Evolutionary conservation across 92 coral and sea anemone species (phyloP).

Genomic region (Porites divaricata): DNA sequence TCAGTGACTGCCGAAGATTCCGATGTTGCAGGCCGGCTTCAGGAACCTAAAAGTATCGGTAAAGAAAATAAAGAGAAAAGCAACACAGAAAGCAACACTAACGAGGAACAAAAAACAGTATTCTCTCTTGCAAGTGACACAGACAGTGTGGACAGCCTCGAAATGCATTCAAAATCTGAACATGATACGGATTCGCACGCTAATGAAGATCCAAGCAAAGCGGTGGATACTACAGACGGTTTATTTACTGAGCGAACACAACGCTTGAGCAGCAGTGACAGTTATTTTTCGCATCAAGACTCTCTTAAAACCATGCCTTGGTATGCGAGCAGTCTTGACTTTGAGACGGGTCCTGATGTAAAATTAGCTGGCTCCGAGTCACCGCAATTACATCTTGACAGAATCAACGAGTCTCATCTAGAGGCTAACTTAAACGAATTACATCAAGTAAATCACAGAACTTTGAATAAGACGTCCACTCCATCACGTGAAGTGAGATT

Average conservation of each 20-base stretch:
- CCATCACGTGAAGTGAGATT: slow-evolving; percentile 39
- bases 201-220: slow-evolving; percentile 29
- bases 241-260: slow-evolving; percentile 50
- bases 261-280: slow-evolving; percentile 41
- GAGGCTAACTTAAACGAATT: slow-evolving; percentile 64
- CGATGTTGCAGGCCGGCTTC: slow-evolving; percentile 77
- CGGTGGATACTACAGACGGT: slow-evolving; percentile 53
- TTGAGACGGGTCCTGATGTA: slow-evolving; percentile 50
- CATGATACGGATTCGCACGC: neutral
- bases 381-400: slow-evolving; percentile 51
- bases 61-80: slow-evolving; percentile 3
- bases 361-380: slow-evolving; percentile 32
- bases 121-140: slow-evolving; percentile 63
- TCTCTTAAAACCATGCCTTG: slow-evolving; percentile 74
- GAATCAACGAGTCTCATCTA: slow-evolving; percentile 72
- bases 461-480: slow-evolving; percentile 49
- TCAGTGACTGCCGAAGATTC: slow-evolving; percentile 68
- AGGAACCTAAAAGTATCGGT: slow-evolving; percentile 41
- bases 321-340: slow-evolving; percentile 78
- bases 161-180: slow-evolving; percentile 24
- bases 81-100: slow-evolving; percentile 6
- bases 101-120: slow-evolving; percentile 19
- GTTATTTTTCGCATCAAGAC: slow-evolving; percentile 48
- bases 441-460: neutral
- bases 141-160: slow-evolving; percentile 58